Conservation (phyloP, 92 coral and sea anemone species). For the Siderastrea siderea region DNA sequence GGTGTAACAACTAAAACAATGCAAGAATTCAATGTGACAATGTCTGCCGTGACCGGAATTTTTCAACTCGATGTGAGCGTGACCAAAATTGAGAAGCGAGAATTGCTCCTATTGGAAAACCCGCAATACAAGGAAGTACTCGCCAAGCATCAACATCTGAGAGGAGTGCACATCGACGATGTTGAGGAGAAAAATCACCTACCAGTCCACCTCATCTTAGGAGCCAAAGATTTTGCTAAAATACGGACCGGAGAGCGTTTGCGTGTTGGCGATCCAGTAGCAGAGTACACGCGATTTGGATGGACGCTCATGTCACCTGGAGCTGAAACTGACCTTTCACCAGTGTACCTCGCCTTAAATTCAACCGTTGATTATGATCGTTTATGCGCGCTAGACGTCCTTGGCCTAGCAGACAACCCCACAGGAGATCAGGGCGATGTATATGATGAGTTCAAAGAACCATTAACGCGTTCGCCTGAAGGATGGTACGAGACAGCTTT, state of each 20-base stretch:
- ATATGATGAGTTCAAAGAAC: slow-evolving; percentile 76
- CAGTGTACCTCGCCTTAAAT: no score
- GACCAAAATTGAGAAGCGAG: slow-evolving; percentile 66
- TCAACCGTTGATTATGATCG: no score
- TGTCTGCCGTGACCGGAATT: slow-evolving; percentile 58
- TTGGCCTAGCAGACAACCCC: no score
- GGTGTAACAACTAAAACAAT: slow-evolving; percentile 71
- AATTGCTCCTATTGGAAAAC: slow-evolving; percentile 73
- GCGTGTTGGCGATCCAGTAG: slow-evolving; percentile 79
- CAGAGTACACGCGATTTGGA: slow-evolving; percentile 77
- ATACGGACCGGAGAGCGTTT: slow-evolving; percentile 64
- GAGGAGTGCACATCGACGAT: slow-evolving; percentile 74
- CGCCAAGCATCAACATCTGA: slow-evolving; percentile 57
- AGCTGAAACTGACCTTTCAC: slow-evolving; percentile 24
- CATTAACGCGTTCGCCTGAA: slow-evolving; percentile 43
- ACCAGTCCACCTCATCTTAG: slow-evolving; percentile 73
- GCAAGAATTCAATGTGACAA: slow-evolving; percentile 71
- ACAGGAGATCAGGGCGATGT: slow-evolving; percentile 23
- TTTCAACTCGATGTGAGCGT: slow-evolving; percentile 63
- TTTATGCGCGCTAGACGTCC: no score
- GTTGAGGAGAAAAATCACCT: slow-evolving; percentile 49
- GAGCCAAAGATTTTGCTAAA: slow-evolving; percentile 75
- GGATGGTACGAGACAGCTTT: slow-evolving; percentile 77
- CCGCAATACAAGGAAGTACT: slow-evolving; percentile 69
- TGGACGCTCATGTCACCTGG: slow-evolving; percentile 82